These are phyloP conservation scores for Accipiter cooperii DNA, from an alignment of 2,113 vertebrate genomes.

Conservation along the genomic window DNA sequence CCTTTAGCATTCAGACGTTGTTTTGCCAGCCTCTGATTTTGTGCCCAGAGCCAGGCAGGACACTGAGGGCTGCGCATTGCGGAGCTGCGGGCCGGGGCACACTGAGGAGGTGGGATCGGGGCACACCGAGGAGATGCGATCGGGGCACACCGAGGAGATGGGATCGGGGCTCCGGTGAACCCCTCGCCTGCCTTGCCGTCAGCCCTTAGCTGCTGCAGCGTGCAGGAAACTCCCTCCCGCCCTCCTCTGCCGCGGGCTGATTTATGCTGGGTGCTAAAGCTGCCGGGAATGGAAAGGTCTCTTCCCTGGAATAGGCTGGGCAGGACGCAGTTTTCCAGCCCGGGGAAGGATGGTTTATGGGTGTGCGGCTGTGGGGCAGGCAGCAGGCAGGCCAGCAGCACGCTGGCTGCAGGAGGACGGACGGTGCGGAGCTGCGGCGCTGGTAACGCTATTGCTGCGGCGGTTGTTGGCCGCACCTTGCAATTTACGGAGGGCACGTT, in stretches of 20 bases:
- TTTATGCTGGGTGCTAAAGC: background rate
- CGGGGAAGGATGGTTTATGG: background rate
- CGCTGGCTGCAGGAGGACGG: background rate
- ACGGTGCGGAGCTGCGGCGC: background rate
- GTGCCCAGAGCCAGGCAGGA: background rate
- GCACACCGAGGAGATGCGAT: background rate
- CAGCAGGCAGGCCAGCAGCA: background rate
- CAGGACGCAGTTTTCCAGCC: background rate
- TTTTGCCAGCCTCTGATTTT: background rate
- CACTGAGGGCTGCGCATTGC: rapidly evolving
- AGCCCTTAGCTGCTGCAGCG: background rate
- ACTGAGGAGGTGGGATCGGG: background rate
- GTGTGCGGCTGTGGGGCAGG: background rate
- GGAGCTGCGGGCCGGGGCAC: background rate
- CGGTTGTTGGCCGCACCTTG: background rate
- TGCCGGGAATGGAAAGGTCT: background rate
- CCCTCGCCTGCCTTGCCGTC: background rate
- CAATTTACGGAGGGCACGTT: background rate
- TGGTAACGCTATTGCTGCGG: background rate
- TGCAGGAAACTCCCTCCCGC: too few species aligned
- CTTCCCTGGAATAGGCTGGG: background rate
- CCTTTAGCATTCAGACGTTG: too few species aligned
- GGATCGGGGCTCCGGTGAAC: background rate
- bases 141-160: background rate
- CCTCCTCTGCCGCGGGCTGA: background rate